Evolutionary conservation across 2,113 vertebrate species (phyloP).

Genomic region (Tachysurus vachellii): DNA sequence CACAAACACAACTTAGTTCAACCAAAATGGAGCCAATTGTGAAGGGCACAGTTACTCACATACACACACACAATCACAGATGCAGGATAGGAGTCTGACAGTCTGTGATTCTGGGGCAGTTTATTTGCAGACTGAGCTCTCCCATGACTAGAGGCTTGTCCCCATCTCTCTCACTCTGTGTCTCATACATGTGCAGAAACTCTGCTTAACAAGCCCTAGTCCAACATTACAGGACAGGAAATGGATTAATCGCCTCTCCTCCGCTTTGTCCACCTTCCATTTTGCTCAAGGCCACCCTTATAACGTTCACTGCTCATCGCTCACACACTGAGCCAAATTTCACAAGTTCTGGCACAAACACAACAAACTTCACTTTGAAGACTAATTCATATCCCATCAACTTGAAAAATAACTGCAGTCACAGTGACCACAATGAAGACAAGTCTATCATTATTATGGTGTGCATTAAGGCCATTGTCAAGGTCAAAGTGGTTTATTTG

Average conservation of each 20-base stretch:
- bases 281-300: not conserved
- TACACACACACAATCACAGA: not conserved
- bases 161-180: slow-evolving; percentile 1
- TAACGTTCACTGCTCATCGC: not conserved
- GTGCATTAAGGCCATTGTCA: not conserved
- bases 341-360: not conserved
- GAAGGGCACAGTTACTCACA: not conserved
- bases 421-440: not conserved
- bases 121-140: slow-evolving; percentile 46
- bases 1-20: not conserved
- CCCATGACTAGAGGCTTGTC: slow-evolving; percentile 47
- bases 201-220: not conserved
- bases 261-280: not conserved
- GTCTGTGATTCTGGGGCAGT: slow-evolving; percentile 25
- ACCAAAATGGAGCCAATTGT: not conserved
- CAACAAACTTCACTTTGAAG: not conserved
- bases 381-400: not conserved
- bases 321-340: not conserved
- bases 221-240: slow-evolving; percentile 13
- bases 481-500: not conserved
- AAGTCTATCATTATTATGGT: not conserved
- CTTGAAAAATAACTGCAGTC: not conserved
- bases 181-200: slow-evolving; percentile 8
- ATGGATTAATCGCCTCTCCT: not conserved
- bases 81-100: not conserved